Evolutionary conservation across 2,888 invertebrate species (phyloP), one percentile per base, ranked within the genome.

Genomic region (Ptilodon capucinus): DNA sequence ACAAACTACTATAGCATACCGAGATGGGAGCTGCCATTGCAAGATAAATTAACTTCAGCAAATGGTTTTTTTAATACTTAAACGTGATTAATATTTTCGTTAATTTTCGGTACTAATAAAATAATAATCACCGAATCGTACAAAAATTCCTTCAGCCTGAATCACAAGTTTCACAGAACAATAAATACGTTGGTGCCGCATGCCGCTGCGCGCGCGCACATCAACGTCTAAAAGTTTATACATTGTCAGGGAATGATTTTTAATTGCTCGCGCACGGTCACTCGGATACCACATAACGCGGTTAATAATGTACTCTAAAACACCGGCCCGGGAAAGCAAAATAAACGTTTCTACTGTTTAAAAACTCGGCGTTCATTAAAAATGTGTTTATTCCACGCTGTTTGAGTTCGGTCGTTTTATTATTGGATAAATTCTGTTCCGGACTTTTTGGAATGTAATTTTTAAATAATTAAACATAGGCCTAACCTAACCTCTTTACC

Each of bases 171-270:
- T 48, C 47, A 51, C 61, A 68, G 68, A 69, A 62, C 64, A 74
- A 76, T 71, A 71, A 73, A 74, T 66, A 63, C 52, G 43, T n/a
- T n/a, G n/a, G n/a, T n/a, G 44, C 34, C 28, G 43, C 17, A n/a
- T 68, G 61, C 53, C 43, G 42, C 21, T 34, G 44, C 19, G 41
- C 39, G 60, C 50, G 61, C 63, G 60, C 71, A 60, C 72, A 74
- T 81, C 79, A 82, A 78, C 66, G 82, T 81, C 78, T 50, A 52
- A 54, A 60, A 73, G 80, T 83, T 82, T 84, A 80, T 70, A 73
- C 54, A 56, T 66, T 65, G 80, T 76, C 79, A 60, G 72, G 51
- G 65, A 74, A 74, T 75, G 75, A 78, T 73, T 79, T 82, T 84
- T 84, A 82, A 83, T 83, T 78, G 77, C 77, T 60, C 67, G 60